Percentiles rank a stretch among this genome's conserved stretches.
These are phyloP conservation scores for Porites lutea DNA, from an alignment of 64 coral and sea anemone genomes.

Conservation along the genomic window DNA sequence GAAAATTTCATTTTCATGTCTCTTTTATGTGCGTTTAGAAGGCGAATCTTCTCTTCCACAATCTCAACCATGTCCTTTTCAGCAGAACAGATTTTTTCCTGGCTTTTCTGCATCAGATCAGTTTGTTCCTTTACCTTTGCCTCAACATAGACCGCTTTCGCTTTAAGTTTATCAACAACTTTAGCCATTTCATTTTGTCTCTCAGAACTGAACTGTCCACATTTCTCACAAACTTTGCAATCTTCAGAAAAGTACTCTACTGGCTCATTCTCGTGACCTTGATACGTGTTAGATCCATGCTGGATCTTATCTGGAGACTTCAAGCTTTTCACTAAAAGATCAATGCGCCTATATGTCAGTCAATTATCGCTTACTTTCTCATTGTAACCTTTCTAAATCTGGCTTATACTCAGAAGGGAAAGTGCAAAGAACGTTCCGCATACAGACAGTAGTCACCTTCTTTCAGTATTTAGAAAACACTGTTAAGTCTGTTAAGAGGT, in stretches of 20 bases:
- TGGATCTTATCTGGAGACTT: background rate
- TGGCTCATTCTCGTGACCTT: conserved; percentile 40
- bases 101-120: background rate
- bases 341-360: background rate
- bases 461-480: no score
- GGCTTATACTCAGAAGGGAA: no score
- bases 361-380: no score
- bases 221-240: conserved; percentile 13
- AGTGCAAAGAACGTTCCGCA: no score
- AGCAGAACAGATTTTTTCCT: background rate
- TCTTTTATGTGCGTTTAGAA: background rate
- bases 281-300: background rate
- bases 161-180: background rate
- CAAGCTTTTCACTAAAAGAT: background rate
- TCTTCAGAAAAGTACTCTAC: conserved; percentile 29
- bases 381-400: no score
- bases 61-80: background rate
- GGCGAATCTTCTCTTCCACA: background rate
- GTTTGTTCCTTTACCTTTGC: background rate
- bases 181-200: no score
- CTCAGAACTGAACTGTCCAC: background rate
- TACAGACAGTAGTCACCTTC: no score
- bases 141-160: background rate
- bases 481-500: no score
- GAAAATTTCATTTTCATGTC: background rate